phyloP scores from a whole-genome alignment of 1,140 invertebrate species.

The Papilio polytes region DNA sequence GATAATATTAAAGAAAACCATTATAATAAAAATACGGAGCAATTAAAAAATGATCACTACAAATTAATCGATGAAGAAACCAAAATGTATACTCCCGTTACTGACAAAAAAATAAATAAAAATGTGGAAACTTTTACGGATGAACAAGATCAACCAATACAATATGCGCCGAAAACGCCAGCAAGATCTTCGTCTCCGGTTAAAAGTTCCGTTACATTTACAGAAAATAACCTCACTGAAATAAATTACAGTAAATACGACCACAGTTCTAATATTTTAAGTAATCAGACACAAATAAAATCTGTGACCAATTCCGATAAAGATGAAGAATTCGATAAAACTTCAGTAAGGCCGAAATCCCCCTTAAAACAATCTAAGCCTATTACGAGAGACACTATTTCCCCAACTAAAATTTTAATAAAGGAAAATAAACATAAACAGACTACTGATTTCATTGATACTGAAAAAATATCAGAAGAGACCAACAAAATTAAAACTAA shows the following conservation, averaged over 20 bases:
- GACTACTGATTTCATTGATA: constrained; percentile 56
- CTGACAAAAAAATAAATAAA: constrained; percentile 42
- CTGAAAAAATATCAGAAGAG: constrained; percentile 61
- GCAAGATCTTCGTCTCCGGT: constrained; percentile 33
- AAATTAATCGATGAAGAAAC: constrained; percentile 75
- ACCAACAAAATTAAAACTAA: constrained; percentile 52
- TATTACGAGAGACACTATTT: constrained; percentile 41
- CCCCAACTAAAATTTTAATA: constrained; percentile 50
- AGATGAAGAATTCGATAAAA: constrained; percentile 12
- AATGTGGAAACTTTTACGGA: constrained; percentile 7
- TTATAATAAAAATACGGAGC: constrained; percentile 46
- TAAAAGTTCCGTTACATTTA: constrained; percentile 34
- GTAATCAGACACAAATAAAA: constrained; percentile 29
- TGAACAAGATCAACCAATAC: constrained; percentile 1
- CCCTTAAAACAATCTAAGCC: constrained; percentile 14
- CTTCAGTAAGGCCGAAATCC: neutral
- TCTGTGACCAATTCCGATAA: constrained; percentile 4
- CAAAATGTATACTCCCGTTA: constrained; percentile 60
- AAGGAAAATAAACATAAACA: constrained; percentile 54
- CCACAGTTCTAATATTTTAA: neutral
- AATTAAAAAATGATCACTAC: constrained; percentile 61
- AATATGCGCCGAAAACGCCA: constrained; percentile 13
- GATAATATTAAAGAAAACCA: constrained; percentile 43
- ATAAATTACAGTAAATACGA: constrained; percentile 1
- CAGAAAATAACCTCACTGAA: constrained; percentile 23